Percentiles rank a stretch among this genome's conserved stretches.
phyloP scores from a whole-genome alignment of 2,113 vertebrate genomes.

The Microtus ochrogaster region DNA sequence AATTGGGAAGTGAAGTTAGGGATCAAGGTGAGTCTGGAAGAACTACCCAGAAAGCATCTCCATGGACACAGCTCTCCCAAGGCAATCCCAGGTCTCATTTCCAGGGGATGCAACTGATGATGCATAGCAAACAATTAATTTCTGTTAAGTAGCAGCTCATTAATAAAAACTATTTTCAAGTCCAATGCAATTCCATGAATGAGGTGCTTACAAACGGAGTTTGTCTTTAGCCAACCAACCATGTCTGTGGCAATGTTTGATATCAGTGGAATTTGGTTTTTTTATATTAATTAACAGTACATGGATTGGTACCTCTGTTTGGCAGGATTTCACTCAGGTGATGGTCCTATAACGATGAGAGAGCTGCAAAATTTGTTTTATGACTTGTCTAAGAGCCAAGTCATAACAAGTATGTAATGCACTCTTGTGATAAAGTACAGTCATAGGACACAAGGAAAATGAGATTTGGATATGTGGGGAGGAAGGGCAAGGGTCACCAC shows the following conservation, averaged over 20 bases:
- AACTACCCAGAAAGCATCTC: conserved; percentile 17
- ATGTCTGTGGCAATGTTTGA: conserved; percentile 59
- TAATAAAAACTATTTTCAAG: conserved; percentile 75
- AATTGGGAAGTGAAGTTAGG: neutral
- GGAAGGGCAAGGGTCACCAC: neutral
- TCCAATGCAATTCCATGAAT: conserved; percentile 68
- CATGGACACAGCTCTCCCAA: neutral
- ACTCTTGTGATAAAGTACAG: neutral
- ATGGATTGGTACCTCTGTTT: conserved; percentile 68
- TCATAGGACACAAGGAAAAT: neutral
- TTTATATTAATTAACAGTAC: conserved; percentile 71
- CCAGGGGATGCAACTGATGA: conserved; percentile 47
- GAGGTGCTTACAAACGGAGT: conserved; percentile 68
- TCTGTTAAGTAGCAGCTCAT: conserved; percentile 71
- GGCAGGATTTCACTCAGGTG: conserved; percentile 66
- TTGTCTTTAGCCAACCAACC: conserved; percentile 72
- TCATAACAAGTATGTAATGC: conserved; percentile 36
- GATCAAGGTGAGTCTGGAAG: neutral
- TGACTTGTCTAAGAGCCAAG: conserved; percentile 34
- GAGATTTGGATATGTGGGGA: neutral
- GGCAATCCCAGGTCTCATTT: conserved; percentile 30
- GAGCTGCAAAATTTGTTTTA: neutral
- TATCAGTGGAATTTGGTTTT: conserved; percentile 67
- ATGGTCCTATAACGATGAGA: conserved; percentile 57
- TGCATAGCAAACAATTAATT: conserved; percentile 76